Base-by-base conservation (phyloP, 2,797 vertebrate species). In the Sebastes trivittatus region DNA sequence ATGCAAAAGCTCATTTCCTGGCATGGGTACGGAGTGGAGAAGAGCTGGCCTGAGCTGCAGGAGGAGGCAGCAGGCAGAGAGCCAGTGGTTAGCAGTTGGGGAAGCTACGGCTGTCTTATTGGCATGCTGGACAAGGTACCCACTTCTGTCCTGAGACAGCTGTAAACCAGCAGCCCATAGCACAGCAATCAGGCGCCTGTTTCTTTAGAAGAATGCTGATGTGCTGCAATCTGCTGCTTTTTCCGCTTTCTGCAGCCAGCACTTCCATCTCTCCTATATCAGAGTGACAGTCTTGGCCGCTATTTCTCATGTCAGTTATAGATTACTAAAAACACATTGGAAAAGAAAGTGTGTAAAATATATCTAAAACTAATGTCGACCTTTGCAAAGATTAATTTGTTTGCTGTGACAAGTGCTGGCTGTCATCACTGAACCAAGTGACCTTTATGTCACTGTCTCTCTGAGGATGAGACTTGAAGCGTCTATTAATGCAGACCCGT, bases 331-430 rank as follows among this genome's bases (percentile, higher is more conserved):
- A 82, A 87, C 74, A 88, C 66, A 90, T 77, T 74, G 87, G 65
- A 83, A 76, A 81, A 73, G 67, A 91, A 89, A 90, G 78, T 80
- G 87, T 78, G 68, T 80, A 89, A 93, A 96, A 96, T 95, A 96
- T 94, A 90, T 91, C 97, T 96, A 90, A 97, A 98, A 98, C 96
- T 97, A 97, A 98, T 97, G 96, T 94, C 92, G 96, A 99, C 98
- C 98, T 99, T 98, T 94, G 97, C 87, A 97, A 97, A 98, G 97
- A 98, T 98, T 96, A 96, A 98, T 98, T 97, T 97, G 97, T 98
- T 97, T 97, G 96, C 96, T 95, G 95, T 97, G 96, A 97, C 93
- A 95, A 77, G 90, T 90, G 95, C 94, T 81, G 86, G 96, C 96
- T 97, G 96, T 97, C 97, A 97, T 93, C 92, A 66, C 94, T 94